phyloP scores from a whole-genome alignment of 2,113 vertebrate species.

The Nannospalax galili region DNA sequence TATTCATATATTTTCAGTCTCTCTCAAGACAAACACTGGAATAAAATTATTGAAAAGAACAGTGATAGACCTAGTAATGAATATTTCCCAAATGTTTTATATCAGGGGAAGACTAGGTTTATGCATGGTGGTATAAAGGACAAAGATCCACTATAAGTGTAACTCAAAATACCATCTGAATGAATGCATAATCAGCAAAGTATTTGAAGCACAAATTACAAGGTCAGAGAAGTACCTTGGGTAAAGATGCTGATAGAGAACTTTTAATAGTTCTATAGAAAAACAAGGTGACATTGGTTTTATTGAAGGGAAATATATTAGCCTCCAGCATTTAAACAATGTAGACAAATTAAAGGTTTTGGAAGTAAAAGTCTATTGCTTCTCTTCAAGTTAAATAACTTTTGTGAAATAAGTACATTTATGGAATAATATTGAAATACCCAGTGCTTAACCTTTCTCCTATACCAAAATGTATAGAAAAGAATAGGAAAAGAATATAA shows the following conservation, averaged over 20 bases:
- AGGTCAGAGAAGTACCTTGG: slow-evolving; percentile 31
- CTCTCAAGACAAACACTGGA: neutral
- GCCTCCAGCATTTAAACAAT: neutral
- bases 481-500: neutral
- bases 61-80: neutral
- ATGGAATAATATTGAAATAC: neutral
- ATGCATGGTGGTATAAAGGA: neutral
- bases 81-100: neutral
- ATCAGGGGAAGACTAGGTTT: neutral
- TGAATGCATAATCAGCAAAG: slow-evolving; percentile 44
- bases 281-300: slow-evolving; percentile 63
- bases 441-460: neutral
- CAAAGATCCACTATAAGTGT: slow-evolving; percentile 36
- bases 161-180: slow-evolving; percentile 42
- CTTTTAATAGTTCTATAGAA: slow-evolving; percentile 51
- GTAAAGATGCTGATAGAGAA: slow-evolving; percentile 59
- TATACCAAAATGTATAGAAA: neutral
- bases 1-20: neutral
- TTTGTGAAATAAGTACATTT: neutral
- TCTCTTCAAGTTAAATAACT: neutral
- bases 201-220: slow-evolving; percentile 41
- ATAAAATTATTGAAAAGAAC: neutral
- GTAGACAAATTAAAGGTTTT: neutral
- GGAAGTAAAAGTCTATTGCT: neutral
- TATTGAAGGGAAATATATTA: slow-evolving; percentile 46